Evolutionary conservation across 1,140 invertebrate genomes (phyloP), one percentile per base, ranked within the genome.

Genomic region (Contarinia nasturtii): DNA sequence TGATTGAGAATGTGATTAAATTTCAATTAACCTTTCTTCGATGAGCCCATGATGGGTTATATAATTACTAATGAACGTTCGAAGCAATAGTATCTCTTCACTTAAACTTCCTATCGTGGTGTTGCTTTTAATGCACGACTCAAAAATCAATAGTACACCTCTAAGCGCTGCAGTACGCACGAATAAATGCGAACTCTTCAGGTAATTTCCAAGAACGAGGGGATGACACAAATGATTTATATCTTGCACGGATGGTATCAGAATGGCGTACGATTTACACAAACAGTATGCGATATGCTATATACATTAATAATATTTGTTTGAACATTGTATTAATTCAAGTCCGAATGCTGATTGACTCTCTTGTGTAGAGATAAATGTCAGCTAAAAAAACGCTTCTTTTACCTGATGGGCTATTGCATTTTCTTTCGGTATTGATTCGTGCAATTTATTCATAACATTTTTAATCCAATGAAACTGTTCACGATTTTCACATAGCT

Each of bases 111-210:
- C 68, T 49, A 71, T 68, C 17, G 69, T 67, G 45, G 69, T 74
- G 48, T 72, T 71, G 2, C 68, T 64, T 11, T 75, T 58, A 48
- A 69, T 65, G 45, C 70, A 73, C 50, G 72, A 80, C 72, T 77
- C 77, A 36, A 89, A 64, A 41, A 90, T 59, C 60, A 84, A 87
- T 7, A 87, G 63, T n/a, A 80, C 61, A 1, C 84, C 84, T 57
- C 83, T 74, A 17, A 89, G 60, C 22, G 78, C 72, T 11, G 78
- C 71, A 36, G 82, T 74, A 55, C 76, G 71, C 65, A 54, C 44
- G 58, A 55, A 76, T 68, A 51, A 70, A 67, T 48, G 60, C 55
- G 53, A 69, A 70, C 47, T 67, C 62, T 50, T 71, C 50, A 47
- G 66, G 56, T 43, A 73, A 52, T 53, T 71, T 11, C 36, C 59